Evolutionary conservation across 1,140 invertebrate genomes (phyloP).

Genomic region (Papilio polyxenes): DNA sequence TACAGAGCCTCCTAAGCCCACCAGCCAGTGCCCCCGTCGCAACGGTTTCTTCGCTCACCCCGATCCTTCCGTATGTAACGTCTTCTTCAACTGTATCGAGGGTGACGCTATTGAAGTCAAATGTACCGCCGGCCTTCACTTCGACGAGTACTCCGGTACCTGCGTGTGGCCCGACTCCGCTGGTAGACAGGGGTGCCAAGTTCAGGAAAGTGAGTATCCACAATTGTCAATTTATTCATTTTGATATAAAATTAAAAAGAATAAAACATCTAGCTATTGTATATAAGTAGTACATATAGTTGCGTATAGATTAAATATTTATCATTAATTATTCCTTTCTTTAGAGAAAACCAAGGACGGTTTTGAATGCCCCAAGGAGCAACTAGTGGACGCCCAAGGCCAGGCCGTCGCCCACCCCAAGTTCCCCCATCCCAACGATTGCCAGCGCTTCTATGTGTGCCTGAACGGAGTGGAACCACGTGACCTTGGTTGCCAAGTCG

Average conservation of each 20-base stretch:
- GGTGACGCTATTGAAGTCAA: slow-evolving; percentile 89
- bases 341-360: slow-evolving; percentile 88
- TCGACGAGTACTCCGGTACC: slow-evolving; percentile 91
- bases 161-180: slow-evolving; percentile 94
- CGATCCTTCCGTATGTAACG: slow-evolving; percentile 88
- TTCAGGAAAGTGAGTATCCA: slow-evolving; percentile 75
- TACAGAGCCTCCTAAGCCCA: slow-evolving; percentile 88
- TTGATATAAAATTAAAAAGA: no score
- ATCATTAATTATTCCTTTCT: slow-evolving; percentile 31
- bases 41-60: slow-evolving; percentile 95
- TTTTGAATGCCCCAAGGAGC: slow-evolving; percentile 90
- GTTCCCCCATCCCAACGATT: slow-evolving; percentile 91
- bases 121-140: slow-evolving; percentile 92
- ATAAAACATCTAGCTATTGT: no score
- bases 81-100: slow-evolving; percentile 94
- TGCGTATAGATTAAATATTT: neutral
- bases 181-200: slow-evolving; percentile 86
- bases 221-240: neutral
- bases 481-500: slow-evolving; percentile 91
- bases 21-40: slow-evolving; percentile 87
- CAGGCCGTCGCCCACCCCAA: slow-evolving; percentile 91
- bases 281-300: no score
- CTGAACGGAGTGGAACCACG: slow-evolving; percentile 91
- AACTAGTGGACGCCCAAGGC: slow-evolving; percentile 84
- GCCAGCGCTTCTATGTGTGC: slow-evolving; percentile 94